These are phyloP conservation scores for Dascyllus trimaculatus DNA, from an alignment of 2,113 vertebrate species.

Conservation along the genomic window DNA sequence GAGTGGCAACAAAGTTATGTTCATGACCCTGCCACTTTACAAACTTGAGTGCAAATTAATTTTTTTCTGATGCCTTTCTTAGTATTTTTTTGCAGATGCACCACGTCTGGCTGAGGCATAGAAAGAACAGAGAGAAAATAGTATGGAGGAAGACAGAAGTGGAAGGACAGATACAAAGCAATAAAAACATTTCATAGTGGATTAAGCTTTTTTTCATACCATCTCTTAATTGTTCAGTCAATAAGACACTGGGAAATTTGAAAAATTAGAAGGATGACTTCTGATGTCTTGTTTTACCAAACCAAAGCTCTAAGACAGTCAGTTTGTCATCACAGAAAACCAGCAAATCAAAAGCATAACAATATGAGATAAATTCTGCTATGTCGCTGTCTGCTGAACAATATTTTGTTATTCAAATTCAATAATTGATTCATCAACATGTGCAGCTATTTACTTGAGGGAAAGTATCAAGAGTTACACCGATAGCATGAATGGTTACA, in stretches of 20 bases:
- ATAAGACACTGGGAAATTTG: constrained; percentile 3
- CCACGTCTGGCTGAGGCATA: constrained; percentile 35
- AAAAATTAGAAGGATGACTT: background rate
- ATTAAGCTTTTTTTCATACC: background rate
- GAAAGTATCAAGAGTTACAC: constrained; percentile 28
- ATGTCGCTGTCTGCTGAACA: constrained; percentile 3
- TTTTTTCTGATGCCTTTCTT: constrained; percentile 35
- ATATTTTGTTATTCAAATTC: background rate
- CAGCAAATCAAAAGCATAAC: background rate
- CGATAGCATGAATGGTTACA: constrained; percentile 4
- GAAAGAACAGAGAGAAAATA: constrained; percentile 33
- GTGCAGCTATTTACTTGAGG: constrained; percentile 3
- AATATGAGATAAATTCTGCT: constrained; percentile 10
- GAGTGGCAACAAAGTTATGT: constrained; percentile 29
- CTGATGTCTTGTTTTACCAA: background rate
- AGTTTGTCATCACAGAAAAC: background rate
- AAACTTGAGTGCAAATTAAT: constrained; percentile 33
- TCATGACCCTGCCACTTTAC: constrained; percentile 23
- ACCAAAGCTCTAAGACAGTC: background rate
- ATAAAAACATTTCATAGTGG: constrained; percentile 10
- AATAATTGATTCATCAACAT: background rate
- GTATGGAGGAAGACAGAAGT: background rate
- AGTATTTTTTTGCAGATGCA: constrained; percentile 58
- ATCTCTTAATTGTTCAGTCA: background rate
- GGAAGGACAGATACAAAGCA: constrained; percentile 21